These are phyloP conservation scores for Chaetoderma sp. DNA, from an alignment of 2,888 invertebrate genomes.

Conservation along the genomic window DNA sequence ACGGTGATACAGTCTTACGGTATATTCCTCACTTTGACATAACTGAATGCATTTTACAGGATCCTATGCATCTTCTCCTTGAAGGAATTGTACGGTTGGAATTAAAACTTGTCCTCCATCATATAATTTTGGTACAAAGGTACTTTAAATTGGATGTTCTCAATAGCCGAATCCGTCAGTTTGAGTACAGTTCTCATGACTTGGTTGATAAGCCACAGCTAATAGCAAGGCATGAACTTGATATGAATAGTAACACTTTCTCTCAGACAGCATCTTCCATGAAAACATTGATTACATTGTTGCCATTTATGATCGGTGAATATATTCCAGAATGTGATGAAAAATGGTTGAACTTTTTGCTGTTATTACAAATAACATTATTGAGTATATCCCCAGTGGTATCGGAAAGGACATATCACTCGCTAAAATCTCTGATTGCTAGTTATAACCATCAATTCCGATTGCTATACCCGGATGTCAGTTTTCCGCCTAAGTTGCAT, in stretches of 20 bases:
- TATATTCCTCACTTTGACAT: not conserved
- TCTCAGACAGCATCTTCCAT: not conserved
- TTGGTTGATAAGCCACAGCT: not conserved
- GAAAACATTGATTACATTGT: not conserved
- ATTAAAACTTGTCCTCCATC: not conserved
- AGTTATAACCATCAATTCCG: not conserved
- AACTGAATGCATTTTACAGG: constrained; percentile 4
- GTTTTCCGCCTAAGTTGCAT: constrained; percentile 27
- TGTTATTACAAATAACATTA: not conserved
- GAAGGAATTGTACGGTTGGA: constrained; percentile 11
- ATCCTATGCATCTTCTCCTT: constrained; percentile 22
- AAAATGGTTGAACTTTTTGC: not conserved
- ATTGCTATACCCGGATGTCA: constrained; percentile 22
- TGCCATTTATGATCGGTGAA: not conserved
- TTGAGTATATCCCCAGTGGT: not conserved
- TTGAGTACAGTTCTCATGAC: constrained; percentile 1
- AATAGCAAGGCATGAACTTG: too few relatives aligned
- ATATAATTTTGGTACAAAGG: not conserved
- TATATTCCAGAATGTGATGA: not conserved
- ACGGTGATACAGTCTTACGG: not conserved
- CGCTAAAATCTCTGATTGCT: not conserved
- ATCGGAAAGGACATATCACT: not conserved
- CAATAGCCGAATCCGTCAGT: not conserved
- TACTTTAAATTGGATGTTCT: constrained; percentile 5
- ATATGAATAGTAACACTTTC: too few relatives aligned